Evolutionary conservation across 2,888 invertebrate genomes (phyloP).

Genomic region (Prenolepis imparis): DNA sequence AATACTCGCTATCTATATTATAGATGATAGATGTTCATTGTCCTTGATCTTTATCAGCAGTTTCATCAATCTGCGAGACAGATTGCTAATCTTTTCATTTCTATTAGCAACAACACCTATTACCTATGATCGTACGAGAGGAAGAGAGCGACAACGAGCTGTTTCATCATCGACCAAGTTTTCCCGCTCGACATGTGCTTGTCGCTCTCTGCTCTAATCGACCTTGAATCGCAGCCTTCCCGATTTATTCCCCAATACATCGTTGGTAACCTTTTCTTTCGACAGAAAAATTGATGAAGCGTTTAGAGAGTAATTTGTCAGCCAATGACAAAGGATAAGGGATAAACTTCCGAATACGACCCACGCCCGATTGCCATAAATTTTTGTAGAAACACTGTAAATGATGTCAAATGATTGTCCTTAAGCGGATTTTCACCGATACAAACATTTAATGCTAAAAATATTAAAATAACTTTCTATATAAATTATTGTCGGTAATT

Average conservation of each 20-base stretch:
- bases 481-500: no score
- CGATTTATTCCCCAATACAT: constrained; percentile 45
- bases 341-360: no score
- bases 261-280: constrained; percentile 58
- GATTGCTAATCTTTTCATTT: background rate
- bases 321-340: background rate
- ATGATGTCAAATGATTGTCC: no score
- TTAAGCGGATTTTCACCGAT: no score
- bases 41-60: background rate
- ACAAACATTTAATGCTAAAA: no score
- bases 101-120: background rate
- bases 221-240: constrained; percentile 75
- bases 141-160: constrained; percentile 16
- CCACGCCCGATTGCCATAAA: no score
- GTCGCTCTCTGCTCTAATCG: constrained; percentile 68
- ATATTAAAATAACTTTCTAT: no score
- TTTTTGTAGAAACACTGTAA: no score
- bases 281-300: constrained; percentile 67
- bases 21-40: no score
- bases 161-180: constrained; percentile 66
- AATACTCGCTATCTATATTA: no score
- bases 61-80: background rate
- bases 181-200: constrained; percentile 21
- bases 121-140: background rate
- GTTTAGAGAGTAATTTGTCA: constrained; percentile 50